Conservation (phyloP, 2,113 vertebrate species). For the Pyxicephalus adspersus region DNA sequence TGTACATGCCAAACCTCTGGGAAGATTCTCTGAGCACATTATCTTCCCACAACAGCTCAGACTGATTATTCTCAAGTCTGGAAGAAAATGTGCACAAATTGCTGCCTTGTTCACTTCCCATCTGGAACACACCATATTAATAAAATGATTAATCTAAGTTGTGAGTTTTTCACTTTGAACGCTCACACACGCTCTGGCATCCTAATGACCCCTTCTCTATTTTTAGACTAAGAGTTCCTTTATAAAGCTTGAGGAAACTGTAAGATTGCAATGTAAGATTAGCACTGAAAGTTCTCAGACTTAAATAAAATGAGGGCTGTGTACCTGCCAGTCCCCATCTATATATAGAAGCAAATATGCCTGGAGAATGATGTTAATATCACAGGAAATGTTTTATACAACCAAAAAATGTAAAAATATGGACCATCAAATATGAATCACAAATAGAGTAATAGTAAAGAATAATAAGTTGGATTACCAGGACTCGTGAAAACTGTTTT, state of each 20-base stretch:
- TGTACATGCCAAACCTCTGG: not conserved
- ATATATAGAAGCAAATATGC: too few species aligned
- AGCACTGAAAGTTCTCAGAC: constrained; percentile 34
- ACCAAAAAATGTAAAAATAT: too few species aligned
- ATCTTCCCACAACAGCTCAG: constrained; percentile 40
- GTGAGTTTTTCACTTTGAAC: constrained; percentile 42
- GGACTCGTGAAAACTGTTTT: too few species aligned
- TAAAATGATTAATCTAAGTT: constrained; percentile 25
- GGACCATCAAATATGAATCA: too few species aligned
- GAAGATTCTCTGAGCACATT: constrained; percentile 15
- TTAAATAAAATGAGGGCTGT: not conserved
- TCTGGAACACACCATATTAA: constrained; percentile 26
- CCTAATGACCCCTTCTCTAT: constrained; percentile 42
- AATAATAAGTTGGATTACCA: too few species aligned
- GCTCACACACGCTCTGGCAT: not conserved
- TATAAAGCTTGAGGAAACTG: constrained; percentile 48
- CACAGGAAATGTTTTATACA: too few species aligned
- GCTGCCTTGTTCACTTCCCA: not conserved
- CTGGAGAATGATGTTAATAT: too few species aligned
- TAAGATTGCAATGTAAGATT: constrained; percentile 38
- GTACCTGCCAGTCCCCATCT: too few species aligned
- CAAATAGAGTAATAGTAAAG: too few species aligned
- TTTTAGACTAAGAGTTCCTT: constrained; percentile 30
- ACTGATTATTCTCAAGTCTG: not conserved
- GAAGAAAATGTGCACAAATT: constrained; percentile 18